Evolutionary conservation across 1,140 invertebrate genomes (phyloP).

Genomic region (Zaprionus ghesquierei): DNA sequence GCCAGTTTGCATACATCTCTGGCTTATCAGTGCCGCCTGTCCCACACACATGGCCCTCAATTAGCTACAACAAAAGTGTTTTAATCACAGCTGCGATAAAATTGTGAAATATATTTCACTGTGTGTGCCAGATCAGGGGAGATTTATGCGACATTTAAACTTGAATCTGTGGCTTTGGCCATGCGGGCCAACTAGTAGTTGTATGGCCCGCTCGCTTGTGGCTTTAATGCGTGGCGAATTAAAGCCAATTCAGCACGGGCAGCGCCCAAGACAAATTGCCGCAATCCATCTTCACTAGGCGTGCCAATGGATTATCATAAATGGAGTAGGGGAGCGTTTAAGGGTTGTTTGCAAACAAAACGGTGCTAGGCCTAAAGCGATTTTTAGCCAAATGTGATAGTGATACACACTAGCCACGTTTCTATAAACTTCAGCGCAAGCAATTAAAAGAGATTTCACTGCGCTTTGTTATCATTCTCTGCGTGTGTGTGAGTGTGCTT

Average conservation of each 20-base stretch:
- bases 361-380: not conserved
- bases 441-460: slow-evolving; percentile 1
- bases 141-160: slow-evolving; percentile 68
- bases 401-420: not conserved
- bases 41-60: slow-evolving; percentile 45
- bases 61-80: slow-evolving; percentile 58
- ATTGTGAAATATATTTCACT: slow-evolving; percentile 33
- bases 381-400: not conserved
- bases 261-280: slow-evolving; percentile 2
- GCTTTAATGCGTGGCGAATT: slow-evolving; percentile 2
- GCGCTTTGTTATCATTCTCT: slow-evolving; percentile 5
- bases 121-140: slow-evolving; percentile 13
- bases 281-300: slow-evolving; percentile 1
- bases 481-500: not conserved
- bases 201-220: not conserved
- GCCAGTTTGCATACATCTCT: slow-evolving; percentile 13
- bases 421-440: not conserved
- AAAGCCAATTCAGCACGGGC: not conserved
- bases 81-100: slow-evolving; percentile 54
- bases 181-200: slow-evolving; percentile 37
- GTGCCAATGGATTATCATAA: not conserved
- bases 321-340: not conserved
- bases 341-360: not conserved
- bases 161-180: slow-evolving; percentile 39
- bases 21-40: slow-evolving; percentile 41